These are phyloP conservation scores for Agelastica alni DNA, from an alignment of 2,888 invertebrate genomes.

Conservation along the genomic window DNA sequence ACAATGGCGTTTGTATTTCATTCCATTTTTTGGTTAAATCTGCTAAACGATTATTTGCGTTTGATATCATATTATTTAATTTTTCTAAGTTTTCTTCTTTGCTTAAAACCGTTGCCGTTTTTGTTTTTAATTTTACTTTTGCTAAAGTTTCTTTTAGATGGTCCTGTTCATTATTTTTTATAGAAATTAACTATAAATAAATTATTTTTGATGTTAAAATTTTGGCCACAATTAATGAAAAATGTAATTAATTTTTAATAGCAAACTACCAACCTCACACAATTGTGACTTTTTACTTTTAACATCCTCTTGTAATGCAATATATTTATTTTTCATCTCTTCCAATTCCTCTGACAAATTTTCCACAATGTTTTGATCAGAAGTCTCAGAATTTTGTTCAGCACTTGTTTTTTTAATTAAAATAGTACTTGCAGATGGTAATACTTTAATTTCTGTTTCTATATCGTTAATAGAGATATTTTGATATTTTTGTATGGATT, in stretches of 20 bases:
- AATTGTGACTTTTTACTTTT: constrained; percentile 34
- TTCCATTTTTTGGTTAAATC: constrained; percentile 75
- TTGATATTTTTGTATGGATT: constrained; percentile 21
- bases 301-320: constrained; percentile 39
- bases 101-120: constrained; percentile 67
- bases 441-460: constrained; percentile 22
- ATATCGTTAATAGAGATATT: constrained; percentile 21
- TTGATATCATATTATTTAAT: constrained; percentile 63
- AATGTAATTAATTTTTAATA: no score
- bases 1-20: constrained; percentile 68
- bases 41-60: constrained; percentile 65
- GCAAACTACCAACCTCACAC: constrained; percentile 29
- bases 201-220: neutral
- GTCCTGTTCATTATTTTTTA: constrained; percentile 53
- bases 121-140: constrained; percentile 61
- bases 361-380: constrained; percentile 39
- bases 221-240: neutral
- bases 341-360: constrained; percentile 53
- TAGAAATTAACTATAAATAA: constrained; percentile 30
- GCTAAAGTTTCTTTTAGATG: constrained; percentile 54
- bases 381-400: neutral
- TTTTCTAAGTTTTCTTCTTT: constrained; percentile 65
- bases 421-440: no score
- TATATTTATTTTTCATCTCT: constrained; percentile 46
- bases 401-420: constrained; percentile 25